Evolutionary conservation across 2,113 vertebrate species (phyloP).

Genomic region (Passerina amoena): DNA sequence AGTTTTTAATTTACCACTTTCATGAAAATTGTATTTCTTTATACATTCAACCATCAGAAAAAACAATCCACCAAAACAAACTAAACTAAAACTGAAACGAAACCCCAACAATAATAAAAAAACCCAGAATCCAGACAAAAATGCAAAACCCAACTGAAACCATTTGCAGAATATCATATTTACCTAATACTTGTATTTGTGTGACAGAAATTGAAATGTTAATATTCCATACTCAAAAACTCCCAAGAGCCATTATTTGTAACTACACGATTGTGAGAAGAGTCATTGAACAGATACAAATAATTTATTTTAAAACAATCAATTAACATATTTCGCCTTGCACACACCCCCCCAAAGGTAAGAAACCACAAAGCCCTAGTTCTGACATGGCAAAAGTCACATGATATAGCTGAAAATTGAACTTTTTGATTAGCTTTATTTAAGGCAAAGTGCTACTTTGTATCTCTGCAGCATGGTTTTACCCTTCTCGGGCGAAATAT

Average conservation of each 20-base stretch:
- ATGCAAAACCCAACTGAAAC: not conserved
- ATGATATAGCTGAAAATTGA: not conserved
- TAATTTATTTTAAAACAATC: not conserved
- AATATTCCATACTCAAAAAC: not conserved
- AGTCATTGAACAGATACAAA: not conserved
- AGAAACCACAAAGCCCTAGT: fast-evolving
- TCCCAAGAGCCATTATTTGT: not conserved
- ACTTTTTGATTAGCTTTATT: not conserved
- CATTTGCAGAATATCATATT: not conserved
- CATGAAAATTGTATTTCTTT: not conserved
- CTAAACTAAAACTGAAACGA: not conserved
- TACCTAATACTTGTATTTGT: not conserved
- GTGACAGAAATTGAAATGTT: not conserved
- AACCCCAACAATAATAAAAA: not conserved
- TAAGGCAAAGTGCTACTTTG: not conserved
- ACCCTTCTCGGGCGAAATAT: not conserved
- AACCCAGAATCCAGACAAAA: not conserved
- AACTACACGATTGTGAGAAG: not conserved
- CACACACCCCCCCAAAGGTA: fast-evolving
- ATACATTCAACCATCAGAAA: not conserved
- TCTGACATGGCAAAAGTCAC: not conserved
- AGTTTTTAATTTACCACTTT: not conserved
- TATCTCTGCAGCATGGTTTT: not conserved
- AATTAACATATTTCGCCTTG: not conserved
- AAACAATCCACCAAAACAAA: not conserved